These are phyloP conservation scores for Prorops nasuta DNA, from an alignment of 1,140 invertebrate genomes.

Conservation along the genomic window DNA sequence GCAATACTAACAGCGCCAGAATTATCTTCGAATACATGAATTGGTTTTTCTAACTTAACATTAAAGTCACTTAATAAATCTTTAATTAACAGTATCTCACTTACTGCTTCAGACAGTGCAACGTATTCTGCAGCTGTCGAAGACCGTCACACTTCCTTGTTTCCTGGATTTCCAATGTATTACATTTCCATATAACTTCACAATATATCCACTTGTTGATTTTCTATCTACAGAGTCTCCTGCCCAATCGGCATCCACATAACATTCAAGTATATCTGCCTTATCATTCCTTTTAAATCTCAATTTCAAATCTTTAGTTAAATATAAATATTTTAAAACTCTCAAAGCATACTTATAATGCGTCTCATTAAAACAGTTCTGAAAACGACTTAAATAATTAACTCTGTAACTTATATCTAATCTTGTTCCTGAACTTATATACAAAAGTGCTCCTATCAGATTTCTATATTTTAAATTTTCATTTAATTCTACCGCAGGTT, in stretches of 20 bases:
- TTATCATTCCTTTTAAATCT: neutral
- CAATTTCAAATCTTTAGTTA: neutral
- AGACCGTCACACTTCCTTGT: neutral
- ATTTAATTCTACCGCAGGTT: neutral
- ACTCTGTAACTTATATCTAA: conserved; percentile 33
- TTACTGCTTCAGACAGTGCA: neutral
- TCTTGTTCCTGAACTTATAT: conserved; percentile 42
- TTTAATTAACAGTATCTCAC: neutral
- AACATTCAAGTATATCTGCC: neutral
- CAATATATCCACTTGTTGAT: neutral
- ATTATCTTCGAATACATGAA: neutral
- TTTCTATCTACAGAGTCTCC: too few relatives aligned
- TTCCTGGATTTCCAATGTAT: neutral
- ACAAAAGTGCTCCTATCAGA: conserved; percentile 38
- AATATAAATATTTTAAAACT: neutral
- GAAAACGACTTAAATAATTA: conserved; percentile 32
- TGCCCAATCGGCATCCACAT: too few relatives aligned
- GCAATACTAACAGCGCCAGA: neutral
- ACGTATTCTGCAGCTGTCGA: neutral
- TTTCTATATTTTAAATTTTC: conserved; percentile 39
- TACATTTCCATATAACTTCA: neutral
- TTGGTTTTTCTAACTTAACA: neutral
- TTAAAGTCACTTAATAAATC: neutral
- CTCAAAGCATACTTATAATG: conserved; percentile 1
- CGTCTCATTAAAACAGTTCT: too few relatives aligned